Evolutionary conservation across 2,797 vertebrate genomes (phyloP), one percentile per base, ranked within the genome.

Genomic region (Cetoscarus ocellatus): DNA sequence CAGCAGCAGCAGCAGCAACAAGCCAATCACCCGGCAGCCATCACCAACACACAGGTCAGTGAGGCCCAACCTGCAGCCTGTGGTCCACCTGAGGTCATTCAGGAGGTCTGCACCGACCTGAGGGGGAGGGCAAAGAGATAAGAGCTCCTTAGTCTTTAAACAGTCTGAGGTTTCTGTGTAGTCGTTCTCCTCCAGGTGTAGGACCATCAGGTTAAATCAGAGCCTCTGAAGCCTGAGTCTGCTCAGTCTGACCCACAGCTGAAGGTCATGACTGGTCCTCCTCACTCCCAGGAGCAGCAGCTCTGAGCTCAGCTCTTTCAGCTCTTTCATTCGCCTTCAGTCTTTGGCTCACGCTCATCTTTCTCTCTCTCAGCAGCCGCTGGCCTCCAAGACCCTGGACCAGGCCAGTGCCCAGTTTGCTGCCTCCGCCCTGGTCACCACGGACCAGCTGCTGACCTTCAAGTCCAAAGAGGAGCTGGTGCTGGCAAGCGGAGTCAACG

Each of bases 381-480:
- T 97, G 65, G 91, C 94, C 86, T 97, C 97, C 73, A 98, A 99
- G 93, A 99, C 96, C 56, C 83, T 99, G 94, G 98, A 99, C 93
- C 98, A 97, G 83, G 97, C 96, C 92, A 97, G 96, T 70, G 98
- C 98, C 83, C 97, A 99, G 67, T 99, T 98, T 88, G 98, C 98
- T 79, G 98, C 97, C 79, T 99, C 98, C 77, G 98, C 98, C 79
- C 96, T 99, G 85, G 93, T 99, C 93, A 97, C 96, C 59, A 96
- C 96, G 45, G 98, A 99, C 84, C 97, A 99, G 84, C 93, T 99
- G 91, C 95, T 98, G 95, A 94, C 96, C 89, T 96, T 97, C 91
- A 99, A 98, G 95, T 95, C 98, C 94, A 99, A 99, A 95, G 98
- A 99, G 90, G 98, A 99, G 85, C 94, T 96, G 82, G 94, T 96